Conservation (phyloP, 2,797 vertebrate genomes). For the Oreonectes daqikongensis region DNA sequence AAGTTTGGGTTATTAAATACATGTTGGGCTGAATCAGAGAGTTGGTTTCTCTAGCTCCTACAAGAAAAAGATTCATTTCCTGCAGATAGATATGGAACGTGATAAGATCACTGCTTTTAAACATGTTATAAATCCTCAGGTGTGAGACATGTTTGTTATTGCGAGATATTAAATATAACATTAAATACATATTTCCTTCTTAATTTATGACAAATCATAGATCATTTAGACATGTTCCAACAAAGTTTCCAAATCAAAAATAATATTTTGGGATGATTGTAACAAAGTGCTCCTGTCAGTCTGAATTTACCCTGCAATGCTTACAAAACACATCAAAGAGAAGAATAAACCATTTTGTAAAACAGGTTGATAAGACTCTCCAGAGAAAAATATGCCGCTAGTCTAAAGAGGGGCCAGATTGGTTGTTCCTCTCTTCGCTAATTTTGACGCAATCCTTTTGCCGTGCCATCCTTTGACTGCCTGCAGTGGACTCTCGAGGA, state of each 20-base stretch:
- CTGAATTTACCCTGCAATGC: no score
- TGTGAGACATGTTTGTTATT: not conserved
- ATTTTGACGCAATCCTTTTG: conserved; percentile 46
- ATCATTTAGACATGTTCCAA: not conserved
- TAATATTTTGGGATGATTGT: no score
- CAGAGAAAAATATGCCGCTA: not conserved
- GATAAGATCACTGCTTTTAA: not conserved
- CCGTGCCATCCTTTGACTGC: conserved; percentile 47
- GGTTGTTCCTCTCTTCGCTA: conserved; percentile 6
- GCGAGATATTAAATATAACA: not conserved
- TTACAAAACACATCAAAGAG: not conserved
- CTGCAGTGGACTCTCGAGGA: conserved; percentile 63
- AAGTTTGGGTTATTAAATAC: conserved; percentile 44
- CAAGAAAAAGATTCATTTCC: not conserved
- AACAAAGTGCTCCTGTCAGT: no score
- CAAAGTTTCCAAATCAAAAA: no score
- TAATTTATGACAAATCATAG: no score
- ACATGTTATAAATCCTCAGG: not conserved
- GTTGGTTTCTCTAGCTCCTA: not conserved
- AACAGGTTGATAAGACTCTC: not conserved
- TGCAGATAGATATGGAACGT: not conserved
- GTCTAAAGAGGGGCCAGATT: conserved; percentile 22
- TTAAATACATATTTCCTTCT: not conserved
- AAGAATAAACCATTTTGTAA: conserved; percentile 7
- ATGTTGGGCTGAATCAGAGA: conserved; percentile 9